A percentile compares a stretch with the other conserved stretches of the same genome.
phyloP scores from a whole-genome alignment of 2,888 invertebrate species.

The Drosophila helvetica region DNA sequence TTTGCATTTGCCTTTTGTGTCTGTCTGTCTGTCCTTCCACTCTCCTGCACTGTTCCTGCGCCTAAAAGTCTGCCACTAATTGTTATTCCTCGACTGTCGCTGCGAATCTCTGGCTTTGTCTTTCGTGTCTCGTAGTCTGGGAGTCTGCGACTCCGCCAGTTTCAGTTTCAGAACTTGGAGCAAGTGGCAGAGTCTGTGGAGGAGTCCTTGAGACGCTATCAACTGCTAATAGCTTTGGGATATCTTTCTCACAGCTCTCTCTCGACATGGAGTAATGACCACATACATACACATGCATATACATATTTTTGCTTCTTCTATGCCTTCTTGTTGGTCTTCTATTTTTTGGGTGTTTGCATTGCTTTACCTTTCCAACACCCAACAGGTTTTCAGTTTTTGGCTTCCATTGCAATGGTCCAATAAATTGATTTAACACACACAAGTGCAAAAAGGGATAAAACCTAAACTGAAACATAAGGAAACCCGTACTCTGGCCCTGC shows the following conservation, averaged over 20 bases:
- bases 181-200: constrained; percentile 18
- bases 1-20: constrained; percentile 11
- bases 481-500: too few species aligned
- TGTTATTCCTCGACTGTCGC: constrained; percentile 68
- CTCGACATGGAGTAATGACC: neutral
- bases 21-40: constrained; percentile 1
- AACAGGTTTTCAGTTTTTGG: too few species aligned
- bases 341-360: neutral
- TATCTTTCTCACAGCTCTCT: constrained; percentile 14
- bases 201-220: constrained; percentile 56
- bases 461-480: too few species aligned
- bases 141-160: neutral
- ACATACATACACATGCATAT: neutral
- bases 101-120: constrained; percentile 31
- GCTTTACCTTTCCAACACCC: too few species aligned
- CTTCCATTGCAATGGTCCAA: too few species aligned
- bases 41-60: constrained; percentile 16
- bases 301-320: too few species aligned
- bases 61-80: constrained; percentile 69
- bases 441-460: too few species aligned
- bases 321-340: neutral
- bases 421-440: too few species aligned
- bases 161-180: neutral
- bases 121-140: constrained; percentile 23
- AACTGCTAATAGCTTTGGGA: constrained; percentile 64